Evolutionary conservation across 2,113 vertebrate species (phyloP), one percentile per base, ranked within the genome.

Genomic region (Cathartes aura): DNA sequence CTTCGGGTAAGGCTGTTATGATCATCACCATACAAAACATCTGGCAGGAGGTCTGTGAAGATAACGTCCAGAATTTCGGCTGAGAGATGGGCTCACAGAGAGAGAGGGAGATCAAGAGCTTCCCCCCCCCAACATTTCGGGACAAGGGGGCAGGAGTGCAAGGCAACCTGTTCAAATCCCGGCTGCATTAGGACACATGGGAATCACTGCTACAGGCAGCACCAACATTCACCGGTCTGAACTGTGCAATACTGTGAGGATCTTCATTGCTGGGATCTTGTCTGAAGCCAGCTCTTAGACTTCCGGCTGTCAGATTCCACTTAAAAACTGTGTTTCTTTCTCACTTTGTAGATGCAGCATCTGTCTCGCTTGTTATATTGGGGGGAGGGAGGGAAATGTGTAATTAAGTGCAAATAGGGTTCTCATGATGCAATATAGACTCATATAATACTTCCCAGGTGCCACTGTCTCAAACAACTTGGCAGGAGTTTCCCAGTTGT

Each of bases 351-450:
- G 91, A 88, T 63, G 71, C 45, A 91, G 91, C 74, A 80, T 89
- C 84, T 93, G 91, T 85, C 84, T 72, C 1, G 2, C 55, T 92
- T 64, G 64, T 84, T 87, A 29, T 50, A 71, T 3, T 2, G 47
- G 34, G 88, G 55, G 55, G 48, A 11, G 67, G 30, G 81, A 74
- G 34, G 22, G 84, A 91, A 73, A 86, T 27, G 55, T 47, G 27
- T 94, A 96, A 95, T 96, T 95, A 94, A 96, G 82, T 90, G 78
- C 48, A 96, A 96, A 94, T 81, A 94, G 71, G 78, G 62, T 91
- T 97, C 93, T 96, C 87, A 80, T 91, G 91, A 66, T 80, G 87
- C 91, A 96, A 82, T 91, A 92, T 89, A 95, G 91, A 68, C 56
- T 95, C 89, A 82, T 78, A 64, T 63, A 95, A 93, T 84, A 68